Conservation (phyloP, 2,113 vertebrate genomes). For the Pungitius pungitius region DNA sequence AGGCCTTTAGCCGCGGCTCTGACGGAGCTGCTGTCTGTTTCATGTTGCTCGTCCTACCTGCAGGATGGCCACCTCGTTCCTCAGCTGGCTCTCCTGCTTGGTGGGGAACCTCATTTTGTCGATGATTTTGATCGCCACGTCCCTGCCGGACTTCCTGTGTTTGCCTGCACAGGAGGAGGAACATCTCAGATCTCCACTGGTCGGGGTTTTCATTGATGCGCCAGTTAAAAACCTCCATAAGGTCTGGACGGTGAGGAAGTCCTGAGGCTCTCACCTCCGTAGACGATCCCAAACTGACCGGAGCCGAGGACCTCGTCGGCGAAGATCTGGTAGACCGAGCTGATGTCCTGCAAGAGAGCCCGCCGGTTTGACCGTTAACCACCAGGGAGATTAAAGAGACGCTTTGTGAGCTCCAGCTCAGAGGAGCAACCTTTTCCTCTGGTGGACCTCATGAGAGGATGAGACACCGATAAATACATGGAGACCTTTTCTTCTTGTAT, state of each 20-base stretch:
- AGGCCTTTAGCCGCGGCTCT: not conserved
- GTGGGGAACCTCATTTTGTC: constrained; percentile 98
- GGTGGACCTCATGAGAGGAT: too few relatives aligned
- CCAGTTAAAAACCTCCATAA: too few relatives aligned
- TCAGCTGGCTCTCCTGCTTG: constrained; percentile 96
- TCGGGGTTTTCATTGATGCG: too few relatives aligned
- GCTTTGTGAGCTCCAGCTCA: too few relatives aligned
- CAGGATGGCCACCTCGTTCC: constrained; percentile 96
- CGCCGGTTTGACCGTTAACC: not conserved
- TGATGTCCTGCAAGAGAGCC: constrained; percentile 86
- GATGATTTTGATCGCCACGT: constrained; percentile 97
- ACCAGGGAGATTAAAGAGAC: too few relatives aligned
- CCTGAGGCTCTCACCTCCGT: constrained; percentile 85
- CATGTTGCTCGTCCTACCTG: constrained; percentile 81
- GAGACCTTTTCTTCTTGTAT: too few relatives aligned
- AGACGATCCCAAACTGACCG: constrained; percentile 96
- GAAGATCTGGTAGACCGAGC: constrained; percentile 96
- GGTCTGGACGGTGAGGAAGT: too few relatives aligned
- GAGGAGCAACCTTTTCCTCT: too few relatives aligned
- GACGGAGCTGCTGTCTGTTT: not conserved
- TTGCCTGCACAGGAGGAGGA: constrained; percentile 82
- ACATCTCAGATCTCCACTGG: not conserved
- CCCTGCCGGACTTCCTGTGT: constrained; percentile 93
- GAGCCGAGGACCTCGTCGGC: constrained; percentile 96
- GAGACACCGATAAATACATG: too few relatives aligned